These are phyloP conservation scores for Whitmania pigra DNA, from an alignment of 1,140 invertebrate species.

Conservation along the genomic window DNA sequence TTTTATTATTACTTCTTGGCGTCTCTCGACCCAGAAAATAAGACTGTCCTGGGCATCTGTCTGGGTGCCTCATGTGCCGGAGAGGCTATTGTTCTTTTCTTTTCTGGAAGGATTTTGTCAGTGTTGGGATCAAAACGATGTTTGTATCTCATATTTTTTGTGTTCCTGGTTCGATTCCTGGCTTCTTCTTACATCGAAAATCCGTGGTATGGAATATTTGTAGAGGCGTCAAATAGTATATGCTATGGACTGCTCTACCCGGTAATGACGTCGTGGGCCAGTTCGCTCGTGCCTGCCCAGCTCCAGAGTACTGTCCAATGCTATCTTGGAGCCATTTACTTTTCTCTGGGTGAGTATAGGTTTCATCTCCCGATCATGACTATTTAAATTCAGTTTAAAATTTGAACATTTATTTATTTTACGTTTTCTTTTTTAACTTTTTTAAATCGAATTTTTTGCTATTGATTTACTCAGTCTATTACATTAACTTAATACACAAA, in stretches of 20 bases:
- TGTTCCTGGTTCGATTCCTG: constrained; percentile 61
- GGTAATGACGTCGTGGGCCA: constrained; percentile 75
- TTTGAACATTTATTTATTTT: too few relatives aligned
- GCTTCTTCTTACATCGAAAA: constrained; percentile 66
- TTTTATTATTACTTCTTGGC: constrained; percentile 75
- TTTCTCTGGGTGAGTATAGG: constrained; percentile 32
- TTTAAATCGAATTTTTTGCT: too few relatives aligned
- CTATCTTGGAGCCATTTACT: constrained; percentile 58
- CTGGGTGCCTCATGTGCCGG: constrained; percentile 66
- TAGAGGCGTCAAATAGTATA: constrained; percentile 72
- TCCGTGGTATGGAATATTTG: constrained; percentile 58
- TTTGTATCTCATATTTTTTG: constrained; percentile 66
- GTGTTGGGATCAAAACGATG: constrained; percentile 67
- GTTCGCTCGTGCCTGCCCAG: constrained; percentile 66
- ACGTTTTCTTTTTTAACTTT: too few relatives aligned
- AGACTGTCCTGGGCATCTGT: constrained; percentile 67
- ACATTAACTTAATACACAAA: too few relatives aligned
- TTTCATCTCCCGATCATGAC: too few relatives aligned
- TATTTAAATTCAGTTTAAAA: too few relatives aligned
- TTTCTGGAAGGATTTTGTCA: constrained; percentile 63
- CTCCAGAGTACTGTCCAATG: constrained; percentile 73
- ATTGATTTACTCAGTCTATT: too few relatives aligned
- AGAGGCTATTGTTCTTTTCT: constrained; percentile 66
- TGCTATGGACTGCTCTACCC: constrained; percentile 78
- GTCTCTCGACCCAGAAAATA: constrained; percentile 55